Conservation (phyloP, 2,113 vertebrate species). For the Lepisosteus oculatus region DNA sequence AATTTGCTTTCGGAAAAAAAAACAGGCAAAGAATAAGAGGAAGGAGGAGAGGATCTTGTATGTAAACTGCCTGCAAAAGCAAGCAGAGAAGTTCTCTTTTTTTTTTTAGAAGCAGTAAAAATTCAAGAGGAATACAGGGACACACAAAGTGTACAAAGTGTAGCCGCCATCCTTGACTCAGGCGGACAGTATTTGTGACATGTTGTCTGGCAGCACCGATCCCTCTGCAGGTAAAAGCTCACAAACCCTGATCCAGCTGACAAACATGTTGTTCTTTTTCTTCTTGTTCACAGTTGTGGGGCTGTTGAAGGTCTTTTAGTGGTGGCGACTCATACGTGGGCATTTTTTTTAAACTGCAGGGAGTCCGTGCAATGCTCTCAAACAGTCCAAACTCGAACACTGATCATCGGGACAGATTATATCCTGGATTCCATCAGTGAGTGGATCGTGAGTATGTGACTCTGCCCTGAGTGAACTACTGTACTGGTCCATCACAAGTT, state of each 20-base stretch:
- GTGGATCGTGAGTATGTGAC: too few relatives aligned
- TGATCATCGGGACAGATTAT: too few relatives aligned
- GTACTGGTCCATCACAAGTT: too few relatives aligned
- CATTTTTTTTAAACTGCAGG: too few relatives aligned
- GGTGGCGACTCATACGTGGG: too few relatives aligned
- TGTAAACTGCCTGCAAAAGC: not conserved
- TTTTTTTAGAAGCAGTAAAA: not conserved
- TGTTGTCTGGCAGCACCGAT: not conserved
- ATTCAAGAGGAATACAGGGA: not conserved
- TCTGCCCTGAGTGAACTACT: too few relatives aligned
- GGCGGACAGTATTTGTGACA: not conserved
- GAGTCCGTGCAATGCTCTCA: too few relatives aligned
- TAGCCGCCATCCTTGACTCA: not conserved
- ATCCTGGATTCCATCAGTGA: too few relatives aligned
- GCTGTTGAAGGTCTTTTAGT: too few relatives aligned
- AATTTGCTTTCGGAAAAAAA: not conserved
- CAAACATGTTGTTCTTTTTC: conserved; percentile 1
- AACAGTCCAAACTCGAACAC: too few relatives aligned
- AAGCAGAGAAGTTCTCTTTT: not conserved
- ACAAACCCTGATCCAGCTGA: not conserved
- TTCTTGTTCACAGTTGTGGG: too few relatives aligned
- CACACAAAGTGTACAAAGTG: not conserved
- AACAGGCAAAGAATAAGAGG: not conserved
- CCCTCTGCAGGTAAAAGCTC: not conserved
- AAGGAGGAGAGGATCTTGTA: not conserved